Evolutionary conservation across 2,888 invertebrate genomes (phyloP).

Genomic region (Ophion costatus): DNA sequence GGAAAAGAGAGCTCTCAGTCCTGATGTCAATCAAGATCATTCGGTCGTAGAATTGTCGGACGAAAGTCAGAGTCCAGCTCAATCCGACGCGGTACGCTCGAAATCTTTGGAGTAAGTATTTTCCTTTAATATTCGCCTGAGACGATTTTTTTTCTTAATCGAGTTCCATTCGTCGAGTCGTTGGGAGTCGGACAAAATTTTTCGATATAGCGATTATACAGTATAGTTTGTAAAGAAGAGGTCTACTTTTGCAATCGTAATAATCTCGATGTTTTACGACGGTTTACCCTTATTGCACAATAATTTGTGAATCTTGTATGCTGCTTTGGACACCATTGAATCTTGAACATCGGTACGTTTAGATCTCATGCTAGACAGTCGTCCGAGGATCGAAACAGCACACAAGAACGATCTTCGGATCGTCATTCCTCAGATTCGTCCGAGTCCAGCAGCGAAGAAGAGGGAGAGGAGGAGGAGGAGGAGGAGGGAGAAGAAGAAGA

Average conservation of each 20-base stretch:
- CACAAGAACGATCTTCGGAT: constrained; percentile 77
- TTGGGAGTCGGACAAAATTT: too few relatives aligned
- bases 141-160: too few relatives aligned
- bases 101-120: constrained; percentile 77
- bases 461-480: constrained; percentile 78
- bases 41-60: constrained; percentile 81
- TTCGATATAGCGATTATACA: too few relatives aligned
- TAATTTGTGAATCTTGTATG: background rate
- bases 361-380: constrained; percentile 75
- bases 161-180: too few relatives aligned
- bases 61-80: constrained; percentile 76
- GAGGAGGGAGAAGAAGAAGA: constrained; percentile 80
- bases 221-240: too few relatives aligned
- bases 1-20: constrained; percentile 82
- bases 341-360: constrained; percentile 10
- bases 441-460: constrained; percentile 85
- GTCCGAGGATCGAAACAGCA: constrained; percentile 77
- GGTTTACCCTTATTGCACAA: too few relatives aligned
- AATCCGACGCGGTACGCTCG: constrained; percentile 77
- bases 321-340: background rate
- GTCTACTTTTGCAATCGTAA: too few relatives aligned
- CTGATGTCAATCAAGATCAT: constrained; percentile 77
- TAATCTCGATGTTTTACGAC: too few relatives aligned
- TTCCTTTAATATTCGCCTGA: background rate
- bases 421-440: constrained; percentile 80